phyloP scores from a whole-genome alignment of 2,888 invertebrate genomes.

The Nomada goodeniana region DNA sequence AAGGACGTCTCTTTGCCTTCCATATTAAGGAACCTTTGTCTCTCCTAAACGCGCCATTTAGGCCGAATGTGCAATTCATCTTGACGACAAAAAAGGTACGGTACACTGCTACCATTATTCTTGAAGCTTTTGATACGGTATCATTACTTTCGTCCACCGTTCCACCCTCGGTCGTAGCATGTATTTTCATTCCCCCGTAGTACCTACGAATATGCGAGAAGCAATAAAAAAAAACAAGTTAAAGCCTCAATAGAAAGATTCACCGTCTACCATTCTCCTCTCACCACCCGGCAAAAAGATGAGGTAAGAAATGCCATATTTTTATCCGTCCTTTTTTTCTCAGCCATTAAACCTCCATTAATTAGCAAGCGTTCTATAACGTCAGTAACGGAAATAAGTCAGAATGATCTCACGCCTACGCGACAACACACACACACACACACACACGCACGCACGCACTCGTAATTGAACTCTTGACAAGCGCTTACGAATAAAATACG shows the following conservation, averaged over 20 bases:
- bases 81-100: background rate
- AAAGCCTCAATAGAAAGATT: background rate
- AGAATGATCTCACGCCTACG: slow-evolving; percentile 41
- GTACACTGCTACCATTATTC: background rate
- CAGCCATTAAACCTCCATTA: background rate
- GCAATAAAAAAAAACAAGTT: background rate
- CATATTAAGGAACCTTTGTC: slow-evolving; percentile 30
- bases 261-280: no score
- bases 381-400: slow-evolving; percentile 12
- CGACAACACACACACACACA: background rate
- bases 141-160: background rate
- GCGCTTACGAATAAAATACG: slow-evolving; percentile 6
- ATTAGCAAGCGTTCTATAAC: background rate
- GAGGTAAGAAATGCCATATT: background rate
- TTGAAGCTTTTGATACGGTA: background rate
- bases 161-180: background rate
- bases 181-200: background rate
- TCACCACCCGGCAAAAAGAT: no score
- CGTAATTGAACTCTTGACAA: slow-evolving; percentile 30
- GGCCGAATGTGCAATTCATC: background rate
- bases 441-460: background rate
- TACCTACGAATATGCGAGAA: background rate
- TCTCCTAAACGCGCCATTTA: slow-evolving; percentile 13
- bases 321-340: background rate
- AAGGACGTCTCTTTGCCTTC: slow-evolving; percentile 18